Evolutionary conservation across 2,113 vertebrate genomes (phyloP).

Genomic region (Cebidichthys violaceus): DNA sequence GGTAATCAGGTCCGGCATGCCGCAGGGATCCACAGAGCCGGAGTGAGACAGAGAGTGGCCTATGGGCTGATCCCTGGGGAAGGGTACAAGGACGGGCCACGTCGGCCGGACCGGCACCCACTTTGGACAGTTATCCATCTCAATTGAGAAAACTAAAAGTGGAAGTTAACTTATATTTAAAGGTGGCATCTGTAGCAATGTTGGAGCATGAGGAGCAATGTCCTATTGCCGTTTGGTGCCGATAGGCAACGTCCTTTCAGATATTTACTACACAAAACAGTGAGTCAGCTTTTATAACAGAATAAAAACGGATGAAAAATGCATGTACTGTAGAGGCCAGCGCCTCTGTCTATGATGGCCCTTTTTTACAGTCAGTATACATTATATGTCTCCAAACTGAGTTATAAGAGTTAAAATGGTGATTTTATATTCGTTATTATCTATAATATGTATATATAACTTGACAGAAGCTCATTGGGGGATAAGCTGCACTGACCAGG

Average conservation of each 20-base stretch:
- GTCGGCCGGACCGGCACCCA: slow-evolving; percentile 25
- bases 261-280: background rate
- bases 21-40: slow-evolving; percentile 54
- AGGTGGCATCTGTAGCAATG: slow-evolving; percentile 1
- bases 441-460: background rate
- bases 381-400: background rate
- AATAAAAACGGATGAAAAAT: background rate
- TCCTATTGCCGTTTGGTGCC: background rate
- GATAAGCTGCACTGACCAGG: background rate
- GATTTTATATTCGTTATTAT: background rate
- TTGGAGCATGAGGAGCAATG: background rate
- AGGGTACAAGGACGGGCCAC: slow-evolving; percentile 73
- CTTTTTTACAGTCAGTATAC: background rate
- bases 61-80: slow-evolving; percentile 71
- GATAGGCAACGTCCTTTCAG: background rate
- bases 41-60: slow-evolving; percentile 44
- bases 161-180: slow-evolving; percentile 1
- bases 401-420: background rate
- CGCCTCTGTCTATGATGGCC: background rate
- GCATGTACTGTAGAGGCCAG: background rate
- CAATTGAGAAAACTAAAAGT: slow-evolving; percentile 31
- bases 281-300: background rate
- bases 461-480: background rate
- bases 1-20: slow-evolving; percentile 73
- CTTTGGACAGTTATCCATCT: slow-evolving; percentile 35